Evolutionary conservation across 2,888 invertebrate genomes (phyloP).

Genomic region (Lithophane socia): DNA sequence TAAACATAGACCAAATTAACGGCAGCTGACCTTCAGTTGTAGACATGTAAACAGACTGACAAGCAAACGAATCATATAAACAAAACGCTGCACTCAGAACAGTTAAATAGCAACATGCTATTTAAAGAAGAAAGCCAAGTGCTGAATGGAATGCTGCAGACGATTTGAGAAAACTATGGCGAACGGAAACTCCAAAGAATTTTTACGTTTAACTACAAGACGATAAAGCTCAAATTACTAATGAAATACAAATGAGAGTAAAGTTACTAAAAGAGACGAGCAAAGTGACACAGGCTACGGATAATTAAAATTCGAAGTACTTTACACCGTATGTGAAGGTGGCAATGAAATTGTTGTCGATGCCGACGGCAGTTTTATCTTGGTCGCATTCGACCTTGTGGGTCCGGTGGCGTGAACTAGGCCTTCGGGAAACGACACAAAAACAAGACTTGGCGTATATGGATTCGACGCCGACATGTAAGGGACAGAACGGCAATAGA

Average conservation of each 20-base stretch:
- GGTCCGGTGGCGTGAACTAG: conserved; percentile 79
- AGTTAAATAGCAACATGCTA: conserved; percentile 74
- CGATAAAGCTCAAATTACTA: conserved; percentile 51
- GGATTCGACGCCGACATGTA: conserved; percentile 75
- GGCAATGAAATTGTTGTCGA: conserved; percentile 65
- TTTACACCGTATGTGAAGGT: conserved; percentile 72
- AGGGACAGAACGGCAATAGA: conserved; percentile 78
- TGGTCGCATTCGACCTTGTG: conserved; percentile 81
- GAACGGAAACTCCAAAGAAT: conserved; percentile 28
- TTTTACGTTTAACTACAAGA: conserved; percentile 20
- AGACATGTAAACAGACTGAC: conserved; percentile 74
- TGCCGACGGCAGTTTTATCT: conserved; percentile 67
- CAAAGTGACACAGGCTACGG: conserved; percentile 30
- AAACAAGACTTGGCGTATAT: conserved; percentile 84
- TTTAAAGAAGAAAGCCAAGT: conserved; percentile 79
- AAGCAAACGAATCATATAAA: conserved; percentile 76
- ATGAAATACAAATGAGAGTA: conserved; percentile 40
- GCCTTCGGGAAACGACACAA: conserved; percentile 85
- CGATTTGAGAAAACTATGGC: conserved; percentile 63
- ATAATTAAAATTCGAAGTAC: conserved; percentile 54
- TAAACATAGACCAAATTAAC: conserved; percentile 73
- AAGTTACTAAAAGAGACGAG: conserved; percentile 57
- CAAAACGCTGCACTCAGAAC: conserved; percentile 68
- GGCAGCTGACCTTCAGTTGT: conserved; percentile 72
- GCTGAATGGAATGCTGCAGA: conserved; percentile 72